Conservation (phyloP, 2,113 vertebrate species). For the Apistogramma diplotaenia region DNA sequence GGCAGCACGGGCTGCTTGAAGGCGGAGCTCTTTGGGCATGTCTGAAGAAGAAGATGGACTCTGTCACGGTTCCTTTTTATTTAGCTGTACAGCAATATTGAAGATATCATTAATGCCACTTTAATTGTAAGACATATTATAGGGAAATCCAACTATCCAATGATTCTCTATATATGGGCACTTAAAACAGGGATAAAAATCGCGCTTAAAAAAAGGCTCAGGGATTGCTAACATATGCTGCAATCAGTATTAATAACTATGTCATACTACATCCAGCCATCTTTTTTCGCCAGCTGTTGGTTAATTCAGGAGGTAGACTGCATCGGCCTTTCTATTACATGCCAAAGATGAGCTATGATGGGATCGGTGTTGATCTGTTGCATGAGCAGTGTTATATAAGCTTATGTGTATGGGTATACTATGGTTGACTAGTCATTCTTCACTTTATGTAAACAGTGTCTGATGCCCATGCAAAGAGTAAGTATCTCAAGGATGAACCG, state of each 20-base stretch:
- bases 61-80: background rate
- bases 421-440: background rate
- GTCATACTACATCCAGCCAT: background rate
- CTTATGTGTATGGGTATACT: background rate
- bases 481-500: background rate
- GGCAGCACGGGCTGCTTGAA: constrained; percentile 89
- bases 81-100: background rate
- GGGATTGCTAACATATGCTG: background rate
- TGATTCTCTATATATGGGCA: background rate
- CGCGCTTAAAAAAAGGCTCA: background rate
- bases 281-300: background rate
- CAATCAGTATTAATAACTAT: background rate
- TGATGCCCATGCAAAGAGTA: background rate
- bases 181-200: background rate
- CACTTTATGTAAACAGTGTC: constrained; percentile 6
- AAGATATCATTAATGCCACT: background rate
- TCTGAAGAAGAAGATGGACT: constrained; percentile 69
- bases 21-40: constrained; percentile 90
- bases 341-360: background rate
- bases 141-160: background rate
- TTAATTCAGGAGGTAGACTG: constrained; percentile 6
- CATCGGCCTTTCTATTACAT: background rate
- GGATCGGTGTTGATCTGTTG: background rate
- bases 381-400: constrained; percentile 46
- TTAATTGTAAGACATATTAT: background rate